Conservation (phyloP, 2,888 invertebrate genomes). For the Yponomeuta malinellus region DNA sequence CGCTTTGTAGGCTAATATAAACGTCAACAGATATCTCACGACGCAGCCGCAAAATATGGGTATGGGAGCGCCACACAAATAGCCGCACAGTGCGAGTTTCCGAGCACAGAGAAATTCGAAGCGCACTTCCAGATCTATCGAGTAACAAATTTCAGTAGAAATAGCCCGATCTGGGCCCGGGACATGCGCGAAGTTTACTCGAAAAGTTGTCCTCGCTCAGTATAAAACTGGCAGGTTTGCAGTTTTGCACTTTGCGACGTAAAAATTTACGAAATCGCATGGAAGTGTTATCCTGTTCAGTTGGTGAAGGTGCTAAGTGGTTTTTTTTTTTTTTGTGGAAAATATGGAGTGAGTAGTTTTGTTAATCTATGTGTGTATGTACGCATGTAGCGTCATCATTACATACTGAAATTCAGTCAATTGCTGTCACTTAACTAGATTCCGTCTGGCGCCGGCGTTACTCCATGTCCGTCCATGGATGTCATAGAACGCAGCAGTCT, state of each 20-base stretch:
- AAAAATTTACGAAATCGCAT: background rate
- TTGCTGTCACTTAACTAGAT: too few species aligned
- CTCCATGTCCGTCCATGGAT: too few species aligned
- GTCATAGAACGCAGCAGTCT: too few species aligned
- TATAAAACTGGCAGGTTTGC: background rate
- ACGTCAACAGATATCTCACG: background rate
- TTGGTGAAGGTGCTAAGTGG: background rate
- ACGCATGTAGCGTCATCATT: too few species aligned
- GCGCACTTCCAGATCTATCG: background rate
- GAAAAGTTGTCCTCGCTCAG: background rate
- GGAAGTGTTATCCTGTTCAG: background rate
- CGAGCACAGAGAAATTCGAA: background rate
- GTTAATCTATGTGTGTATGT: too few species aligned
- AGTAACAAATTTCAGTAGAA: background rate
- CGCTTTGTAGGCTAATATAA: background rate
- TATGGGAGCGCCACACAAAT: background rate
- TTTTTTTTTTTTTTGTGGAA: background rate
- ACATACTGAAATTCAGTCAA: too few species aligned
- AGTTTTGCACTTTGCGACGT: background rate
- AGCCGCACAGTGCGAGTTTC: background rate
- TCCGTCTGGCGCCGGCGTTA: too few species aligned
- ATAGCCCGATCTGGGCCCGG: background rate
- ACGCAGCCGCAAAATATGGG: background rate
- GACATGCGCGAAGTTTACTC: background rate
- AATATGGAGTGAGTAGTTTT: too few species aligned